phyloP scores from a whole-genome alignment of 2,888 invertebrate species.

The Hedya salicella region DNA sequence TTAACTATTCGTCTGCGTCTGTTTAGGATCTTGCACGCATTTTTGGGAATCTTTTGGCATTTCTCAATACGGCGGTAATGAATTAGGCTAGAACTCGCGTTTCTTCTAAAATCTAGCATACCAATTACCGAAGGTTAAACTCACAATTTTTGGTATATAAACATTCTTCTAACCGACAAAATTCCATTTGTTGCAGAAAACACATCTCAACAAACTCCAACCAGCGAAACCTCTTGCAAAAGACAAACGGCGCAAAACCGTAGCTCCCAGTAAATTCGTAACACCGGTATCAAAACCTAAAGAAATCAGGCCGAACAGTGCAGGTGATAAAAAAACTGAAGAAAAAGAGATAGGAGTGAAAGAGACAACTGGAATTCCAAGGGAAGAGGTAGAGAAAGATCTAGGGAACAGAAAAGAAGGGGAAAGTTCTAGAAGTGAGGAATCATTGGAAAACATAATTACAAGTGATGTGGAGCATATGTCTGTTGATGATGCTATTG shows the following conservation, averaged over 20 bases:
- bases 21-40: too few species aligned
- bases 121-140: too few species aligned
- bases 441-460: conserved; percentile 19
- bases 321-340: conserved; percentile 11
- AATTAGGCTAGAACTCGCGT: too few species aligned
- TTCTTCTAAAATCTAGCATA: too few species aligned
- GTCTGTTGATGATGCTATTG: conserved; percentile 57
- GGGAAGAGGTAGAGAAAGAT: background rate
- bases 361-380: background rate
- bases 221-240: conserved; percentile 47
- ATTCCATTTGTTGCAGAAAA: conserved; percentile 46
- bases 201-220: conserved; percentile 44
- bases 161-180: too few species aligned
- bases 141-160: too few species aligned
- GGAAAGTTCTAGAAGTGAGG: conserved; percentile 26
- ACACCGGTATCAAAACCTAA: conserved; percentile 37
- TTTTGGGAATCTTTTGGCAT: too few species aligned
- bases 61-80: too few species aligned
- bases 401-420: background rate
- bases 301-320: conserved; percentile 16
- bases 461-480: conserved; percentile 47
- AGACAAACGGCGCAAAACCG: conserved; percentile 63
- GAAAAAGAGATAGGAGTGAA: conserved; percentile 36
- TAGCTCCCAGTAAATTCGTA: conserved; percentile 46
- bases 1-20: too few species aligned